These are phyloP conservation scores for Coptodon rendalli DNA, from an alignment of 2,113 vertebrate species.

Conservation along the genomic window DNA sequence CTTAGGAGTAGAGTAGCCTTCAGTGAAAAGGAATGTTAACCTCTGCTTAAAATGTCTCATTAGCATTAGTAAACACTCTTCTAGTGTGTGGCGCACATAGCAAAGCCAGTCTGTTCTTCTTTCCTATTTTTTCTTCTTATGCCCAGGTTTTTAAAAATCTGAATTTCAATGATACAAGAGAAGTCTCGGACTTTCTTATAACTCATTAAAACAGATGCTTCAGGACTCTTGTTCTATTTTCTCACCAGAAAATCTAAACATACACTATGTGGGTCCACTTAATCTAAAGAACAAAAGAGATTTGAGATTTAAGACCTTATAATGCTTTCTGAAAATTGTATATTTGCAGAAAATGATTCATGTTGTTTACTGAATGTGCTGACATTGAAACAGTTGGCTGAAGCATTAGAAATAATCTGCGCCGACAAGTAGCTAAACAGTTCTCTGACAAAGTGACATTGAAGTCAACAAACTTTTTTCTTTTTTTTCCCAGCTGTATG, in stretches of 20 bases:
- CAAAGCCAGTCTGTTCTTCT: background rate
- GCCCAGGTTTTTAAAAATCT: background rate
- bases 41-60: constrained; percentile 12
- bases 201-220: constrained; percentile 10
- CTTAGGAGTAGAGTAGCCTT: background rate
- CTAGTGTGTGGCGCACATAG: background rate
- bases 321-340: constrained; percentile 1
- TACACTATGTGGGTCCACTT: background rate
- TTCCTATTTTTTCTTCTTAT: background rate
- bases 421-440: constrained; percentile 31
- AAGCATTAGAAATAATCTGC: constrained; percentile 44
- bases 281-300: constrained; percentile 19
- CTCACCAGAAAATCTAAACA: background rate
- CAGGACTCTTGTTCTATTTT: background rate
- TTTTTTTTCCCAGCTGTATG: background rate
- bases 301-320: background rate
- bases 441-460: constrained; percentile 43
- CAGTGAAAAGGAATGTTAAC: constrained; percentile 11
- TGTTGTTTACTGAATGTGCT: constrained; percentile 27
- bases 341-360: constrained; percentile 11
- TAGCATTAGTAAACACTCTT: constrained; percentile 16
- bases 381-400: constrained; percentile 40
- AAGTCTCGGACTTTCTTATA: background rate
- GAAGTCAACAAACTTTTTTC: constrained; percentile 22
- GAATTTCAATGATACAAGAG: background rate